phyloP scores from a whole-genome alignment of 2,113 vertebrate genomes.

The Hemicordylus capensis region DNA sequence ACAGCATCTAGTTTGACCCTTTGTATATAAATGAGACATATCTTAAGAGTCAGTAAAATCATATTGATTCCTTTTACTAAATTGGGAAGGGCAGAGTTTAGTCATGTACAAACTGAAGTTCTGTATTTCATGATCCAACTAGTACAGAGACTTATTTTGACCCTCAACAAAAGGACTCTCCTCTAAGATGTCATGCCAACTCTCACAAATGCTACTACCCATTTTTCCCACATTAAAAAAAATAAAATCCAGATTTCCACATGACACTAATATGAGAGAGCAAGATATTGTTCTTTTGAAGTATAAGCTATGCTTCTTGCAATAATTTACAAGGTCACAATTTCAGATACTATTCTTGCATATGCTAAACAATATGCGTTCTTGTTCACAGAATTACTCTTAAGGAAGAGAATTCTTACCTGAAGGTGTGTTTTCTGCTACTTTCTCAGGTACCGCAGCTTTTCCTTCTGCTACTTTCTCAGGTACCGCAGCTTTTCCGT shows the following conservation, averaged over 20 bases:
- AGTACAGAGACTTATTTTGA: not conserved
- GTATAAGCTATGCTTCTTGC: not conserved
- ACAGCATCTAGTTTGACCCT: not conserved
- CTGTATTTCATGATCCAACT: not conserved
- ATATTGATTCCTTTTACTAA: not conserved
- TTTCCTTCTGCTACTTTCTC: conserved; percentile 40
- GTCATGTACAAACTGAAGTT: no score
- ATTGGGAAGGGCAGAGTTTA: not conserved
- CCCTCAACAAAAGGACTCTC: not conserved
- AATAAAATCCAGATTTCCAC: not conserved
- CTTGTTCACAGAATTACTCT: not conserved
- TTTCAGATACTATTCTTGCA: not conserved
- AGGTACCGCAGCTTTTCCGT: conserved; percentile 39
- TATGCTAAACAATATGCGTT: not conserved
- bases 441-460: conserved; percentile 1
- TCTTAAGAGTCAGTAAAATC: not conserved
- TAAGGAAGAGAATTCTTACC: conserved; percentile 59
- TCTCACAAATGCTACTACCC: not conserved
- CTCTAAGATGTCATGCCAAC: not conserved
- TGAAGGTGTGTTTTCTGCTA: conserved; percentile 37
- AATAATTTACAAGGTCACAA: not conserved
- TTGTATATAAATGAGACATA: not conserved
- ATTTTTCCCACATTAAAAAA: not conserved
- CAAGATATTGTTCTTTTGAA: not conserved
- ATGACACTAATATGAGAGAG: not conserved